phyloP scores from a whole-genome alignment of 2,888 invertebrate species.

The Drosophila stalkeri region DNA sequence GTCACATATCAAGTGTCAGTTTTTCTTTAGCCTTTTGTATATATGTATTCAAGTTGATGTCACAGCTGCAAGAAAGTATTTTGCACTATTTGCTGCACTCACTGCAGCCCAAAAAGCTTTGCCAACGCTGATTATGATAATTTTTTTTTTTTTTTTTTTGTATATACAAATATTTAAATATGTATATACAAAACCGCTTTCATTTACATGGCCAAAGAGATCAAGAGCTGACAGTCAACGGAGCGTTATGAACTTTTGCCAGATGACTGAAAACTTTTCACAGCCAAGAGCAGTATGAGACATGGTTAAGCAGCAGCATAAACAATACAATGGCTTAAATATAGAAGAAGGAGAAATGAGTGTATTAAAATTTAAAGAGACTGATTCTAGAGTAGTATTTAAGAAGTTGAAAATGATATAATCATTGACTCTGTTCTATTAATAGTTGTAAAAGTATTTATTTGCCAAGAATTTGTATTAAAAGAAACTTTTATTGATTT shows the following conservation, averaged over 20 bases:
- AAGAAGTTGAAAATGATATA: neutral
- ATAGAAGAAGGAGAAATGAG: neutral
- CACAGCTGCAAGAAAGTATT: slow-evolving; percentile 67
- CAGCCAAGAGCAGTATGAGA: neutral
- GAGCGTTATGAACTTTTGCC: slow-evolving; percentile 48
- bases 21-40: slow-evolving; percentile 16
- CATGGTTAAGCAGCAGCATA: neutral
- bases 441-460: neutral
- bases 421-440: no score
- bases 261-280: slow-evolving; percentile 45
- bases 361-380: neutral
- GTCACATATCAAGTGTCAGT: slow-evolving; percentile 74
- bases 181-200: slow-evolving; percentile 21
- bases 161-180: slow-evolving; percentile 18
- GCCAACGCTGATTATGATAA: slow-evolving; percentile 65
- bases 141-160: slow-evolving; percentile 49
- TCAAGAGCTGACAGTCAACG: slow-evolving; percentile 10
- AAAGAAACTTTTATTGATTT: slow-evolving; percentile 1
- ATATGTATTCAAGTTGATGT: slow-evolving; percentile 26
- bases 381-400: neutral
- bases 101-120: slow-evolving; percentile 37
- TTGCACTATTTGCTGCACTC: slow-evolving; percentile 58
- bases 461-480: neutral
- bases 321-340: slow-evolving; percentile 6
- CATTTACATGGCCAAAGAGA: slow-evolving; percentile 54